These are phyloP conservation scores for Sylvilagus bachmani DNA, from an alignment of 2,113 vertebrate genomes.

Conservation along the genomic window DNA sequence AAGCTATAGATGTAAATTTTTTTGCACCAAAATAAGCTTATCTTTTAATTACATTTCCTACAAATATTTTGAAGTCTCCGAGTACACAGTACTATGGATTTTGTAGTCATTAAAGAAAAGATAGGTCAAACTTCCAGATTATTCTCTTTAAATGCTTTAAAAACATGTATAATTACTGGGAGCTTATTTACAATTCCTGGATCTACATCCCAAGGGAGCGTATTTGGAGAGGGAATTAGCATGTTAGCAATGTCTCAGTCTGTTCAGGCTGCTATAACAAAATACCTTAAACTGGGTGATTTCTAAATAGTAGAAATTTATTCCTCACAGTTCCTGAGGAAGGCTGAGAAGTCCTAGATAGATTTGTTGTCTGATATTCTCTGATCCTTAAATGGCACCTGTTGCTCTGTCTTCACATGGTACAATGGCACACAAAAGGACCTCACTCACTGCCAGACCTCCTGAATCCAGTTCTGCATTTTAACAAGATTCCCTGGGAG, in stretches of 20 bases:
- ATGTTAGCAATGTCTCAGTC: neutral
- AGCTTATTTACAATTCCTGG: conserved; percentile 30
- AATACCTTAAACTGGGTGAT: neutral
- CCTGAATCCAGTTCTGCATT: neutral
- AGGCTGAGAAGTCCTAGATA: neutral
- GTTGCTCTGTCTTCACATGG: neutral
- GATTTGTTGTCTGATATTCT: neutral
- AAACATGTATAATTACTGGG: neutral
- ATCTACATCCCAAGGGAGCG: neutral
- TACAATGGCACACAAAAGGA: neutral
- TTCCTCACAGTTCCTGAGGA: too few species aligned
- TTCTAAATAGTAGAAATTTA: neutral
- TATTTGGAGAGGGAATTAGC: neutral
- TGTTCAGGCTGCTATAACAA: neutral
- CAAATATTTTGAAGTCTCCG: too few species aligned
- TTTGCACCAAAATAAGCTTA: too few species aligned
- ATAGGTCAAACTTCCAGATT: neutral
- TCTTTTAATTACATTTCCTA: too few species aligned
- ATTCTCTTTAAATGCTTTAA: neutral
- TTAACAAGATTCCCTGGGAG: neutral
- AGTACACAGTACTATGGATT: neutral
- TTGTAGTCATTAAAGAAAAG: conserved; percentile 48
- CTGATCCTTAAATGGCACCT: neutral
- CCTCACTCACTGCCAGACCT: too few species aligned
- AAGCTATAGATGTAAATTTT: too few species aligned